Evolutionary conservation across 2,113 vertebrate genomes (phyloP).

Genomic region (Lepus americanus): DNA sequence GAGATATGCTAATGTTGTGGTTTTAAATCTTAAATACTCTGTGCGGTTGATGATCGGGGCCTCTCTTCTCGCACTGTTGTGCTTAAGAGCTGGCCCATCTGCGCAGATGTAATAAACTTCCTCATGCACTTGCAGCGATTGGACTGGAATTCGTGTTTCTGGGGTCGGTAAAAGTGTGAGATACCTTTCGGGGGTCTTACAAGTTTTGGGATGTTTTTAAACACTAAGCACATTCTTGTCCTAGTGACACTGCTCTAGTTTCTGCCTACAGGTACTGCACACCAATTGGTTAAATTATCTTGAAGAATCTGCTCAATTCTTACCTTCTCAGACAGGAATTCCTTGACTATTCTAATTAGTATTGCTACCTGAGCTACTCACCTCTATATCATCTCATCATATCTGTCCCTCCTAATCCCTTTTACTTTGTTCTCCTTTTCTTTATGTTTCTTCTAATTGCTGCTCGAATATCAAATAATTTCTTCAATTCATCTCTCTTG

Average conservation of each 20-base stretch:
- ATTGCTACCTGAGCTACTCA: not conserved
- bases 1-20: too few relatives aligned
- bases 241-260: not conserved
- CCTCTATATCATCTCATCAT: rapidly evolving
- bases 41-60: too few relatives aligned
- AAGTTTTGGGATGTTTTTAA: not conserved
- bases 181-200: too few relatives aligned
- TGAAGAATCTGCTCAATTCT: not conserved
- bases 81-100: too few relatives aligned
- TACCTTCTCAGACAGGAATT: not conserved
- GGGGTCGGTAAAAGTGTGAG: too few relatives aligned
- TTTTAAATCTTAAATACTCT: too few relatives aligned
- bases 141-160: too few relatives aligned
- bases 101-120: too few relatives aligned
- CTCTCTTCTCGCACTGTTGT: too few relatives aligned
- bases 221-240: not conserved
- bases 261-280: not conserved
- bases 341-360: not conserved
- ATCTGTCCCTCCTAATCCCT: not conserved
- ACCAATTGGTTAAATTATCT: not conserved
- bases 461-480: not conserved
- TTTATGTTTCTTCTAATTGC: not conserved
- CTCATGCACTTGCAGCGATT: too few relatives aligned
- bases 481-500: not conserved
- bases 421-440: not conserved